A percentile compares a stretch with the other conserved stretches of the same genome.
Conservation (phyloP, 2,888 invertebrate genomes). For the Thalpophila matura region DNA sequence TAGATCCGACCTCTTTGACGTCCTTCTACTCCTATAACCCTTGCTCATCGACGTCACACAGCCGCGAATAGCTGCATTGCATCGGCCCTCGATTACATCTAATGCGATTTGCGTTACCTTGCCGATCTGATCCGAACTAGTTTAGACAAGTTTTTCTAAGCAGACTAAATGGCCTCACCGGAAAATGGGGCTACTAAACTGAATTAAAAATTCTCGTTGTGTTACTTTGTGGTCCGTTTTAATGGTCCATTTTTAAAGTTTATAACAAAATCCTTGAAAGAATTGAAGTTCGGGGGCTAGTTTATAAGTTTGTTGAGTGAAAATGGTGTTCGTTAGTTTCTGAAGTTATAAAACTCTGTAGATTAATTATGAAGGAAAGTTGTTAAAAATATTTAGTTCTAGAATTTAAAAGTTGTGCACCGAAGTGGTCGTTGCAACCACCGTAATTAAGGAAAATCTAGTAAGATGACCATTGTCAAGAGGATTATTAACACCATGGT, state of each 20-base stretch:
- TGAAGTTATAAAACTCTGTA: constrained; percentile 43
- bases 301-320: constrained; percentile 38
- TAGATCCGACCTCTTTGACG: constrained; percentile 20
- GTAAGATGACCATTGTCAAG: not conserved
- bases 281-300: constrained; percentile 32
- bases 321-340: constrained; percentile 46
- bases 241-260: constrained; percentile 16
- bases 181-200: constrained; percentile 39
- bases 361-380: constrained; percentile 44
- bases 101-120: constrained; percentile 84
- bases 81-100: constrained; percentile 76
- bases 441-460: constrained; percentile 18
- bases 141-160: constrained; percentile 71
- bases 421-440: constrained; percentile 8
- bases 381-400: constrained; percentile 25
- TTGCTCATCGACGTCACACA: constrained; percentile 40
- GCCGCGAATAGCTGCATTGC: constrained; percentile 56
- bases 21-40: constrained; percentile 53
- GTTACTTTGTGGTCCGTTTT: constrained; percentile 11
- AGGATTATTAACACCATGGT: not conserved
- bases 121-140: constrained; percentile 75
- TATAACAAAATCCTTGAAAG: constrained; percentile 9
- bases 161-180: constrained; percentile 32
- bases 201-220: constrained; percentile 24
- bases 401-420: constrained; percentile 25